These are phyloP conservation scores for Selene dorsalis DNA, from an alignment of 2,797 vertebrate species.

Conservation along the genomic window DNA sequence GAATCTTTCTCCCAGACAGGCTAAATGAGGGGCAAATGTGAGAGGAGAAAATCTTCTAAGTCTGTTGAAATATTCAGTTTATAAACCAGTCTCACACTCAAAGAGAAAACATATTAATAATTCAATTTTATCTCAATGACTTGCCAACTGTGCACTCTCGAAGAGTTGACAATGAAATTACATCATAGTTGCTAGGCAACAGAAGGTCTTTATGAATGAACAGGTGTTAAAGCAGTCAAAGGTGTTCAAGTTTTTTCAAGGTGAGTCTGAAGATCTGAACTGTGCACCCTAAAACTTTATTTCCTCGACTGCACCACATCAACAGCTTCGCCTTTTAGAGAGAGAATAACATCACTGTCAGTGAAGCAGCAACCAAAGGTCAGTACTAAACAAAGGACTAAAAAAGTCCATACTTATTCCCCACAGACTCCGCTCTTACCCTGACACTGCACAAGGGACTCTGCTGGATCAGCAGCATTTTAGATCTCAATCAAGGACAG, in stretches of 20 bases:
- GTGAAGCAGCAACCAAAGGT: slow-evolving; percentile 28
- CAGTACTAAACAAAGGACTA: slow-evolving; percentile 38
- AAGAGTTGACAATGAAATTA: slow-evolving; percentile 9
- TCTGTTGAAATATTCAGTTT: neutral
- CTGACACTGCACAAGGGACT: slow-evolving; percentile 51
- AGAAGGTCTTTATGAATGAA: neutral
- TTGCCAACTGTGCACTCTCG: neutral
- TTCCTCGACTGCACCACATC: slow-evolving; percentile 9
- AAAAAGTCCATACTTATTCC: slow-evolving; percentile 47
- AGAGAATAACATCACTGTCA: slow-evolving; percentile 14
- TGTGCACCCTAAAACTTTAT: neutral
- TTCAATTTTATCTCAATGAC: slow-evolving; percentile 9
- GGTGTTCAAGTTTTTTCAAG: slow-evolving; percentile 1
- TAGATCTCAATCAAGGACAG: slow-evolving; percentile 68
- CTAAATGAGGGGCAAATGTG: neutral
- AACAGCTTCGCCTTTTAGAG: slow-evolving; percentile 19
- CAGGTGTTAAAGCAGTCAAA: slow-evolving; percentile 6
- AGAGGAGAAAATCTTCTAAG: neutral
- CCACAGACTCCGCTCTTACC: slow-evolving; percentile 28
- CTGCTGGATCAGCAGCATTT: slow-evolving; percentile 69
- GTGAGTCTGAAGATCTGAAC: slow-evolving; percentile 13
- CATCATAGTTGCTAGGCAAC: slow-evolving; percentile 28
- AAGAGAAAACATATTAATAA: neutral
- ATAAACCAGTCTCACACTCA: slow-evolving; percentile 6
- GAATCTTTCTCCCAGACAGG: neutral